phyloP scores from a whole-genome alignment of 2,888 invertebrate species.

The Eupeodes luniger region DNA sequence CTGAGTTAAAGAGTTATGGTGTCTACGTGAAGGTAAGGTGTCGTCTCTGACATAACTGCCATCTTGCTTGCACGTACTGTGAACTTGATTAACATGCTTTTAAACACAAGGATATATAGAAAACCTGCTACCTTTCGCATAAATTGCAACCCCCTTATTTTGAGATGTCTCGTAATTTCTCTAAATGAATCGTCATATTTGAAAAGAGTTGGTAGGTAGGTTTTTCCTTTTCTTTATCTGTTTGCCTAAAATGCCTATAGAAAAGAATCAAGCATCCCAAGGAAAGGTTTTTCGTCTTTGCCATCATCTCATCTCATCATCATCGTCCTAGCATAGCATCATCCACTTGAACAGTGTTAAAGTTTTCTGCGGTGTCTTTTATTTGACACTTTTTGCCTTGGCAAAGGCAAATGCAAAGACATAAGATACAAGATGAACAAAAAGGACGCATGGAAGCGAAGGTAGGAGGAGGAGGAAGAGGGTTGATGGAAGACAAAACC shows the following conservation, averaged over 20 bases:
- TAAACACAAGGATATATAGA: conserved; percentile 35
- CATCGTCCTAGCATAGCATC: not conserved
- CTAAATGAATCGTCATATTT: conserved; percentile 76
- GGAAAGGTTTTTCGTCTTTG: conserved; percentile 25
- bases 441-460: not conserved
- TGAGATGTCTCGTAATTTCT: conserved; percentile 69
- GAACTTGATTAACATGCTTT: conserved; percentile 71
- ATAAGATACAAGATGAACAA: conserved; percentile 21
- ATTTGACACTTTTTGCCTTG: conserved; percentile 74
- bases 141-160: conserved; percentile 72
- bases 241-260: conserved; percentile 50
- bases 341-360: conserved; percentile 65
- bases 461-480: not conserved
- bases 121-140: conserved; percentile 55
- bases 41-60: conserved; percentile 24
- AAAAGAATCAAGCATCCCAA: not conserved
- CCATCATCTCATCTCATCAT: not conserved
- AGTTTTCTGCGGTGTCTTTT: conserved; percentile 73
- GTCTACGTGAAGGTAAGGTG: conserved; percentile 54
- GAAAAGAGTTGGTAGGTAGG: conserved; percentile 49
- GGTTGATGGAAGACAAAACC: not conserved
- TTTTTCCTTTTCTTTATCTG: conserved; percentile 46
- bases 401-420: conserved; percentile 26
- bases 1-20: conserved; percentile 50
- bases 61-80: conserved; percentile 54